These are phyloP conservation scores for Anagrus nilaparvatae DNA, from an alignment of 1,140 invertebrate species.

Conservation along the genomic window DNA sequence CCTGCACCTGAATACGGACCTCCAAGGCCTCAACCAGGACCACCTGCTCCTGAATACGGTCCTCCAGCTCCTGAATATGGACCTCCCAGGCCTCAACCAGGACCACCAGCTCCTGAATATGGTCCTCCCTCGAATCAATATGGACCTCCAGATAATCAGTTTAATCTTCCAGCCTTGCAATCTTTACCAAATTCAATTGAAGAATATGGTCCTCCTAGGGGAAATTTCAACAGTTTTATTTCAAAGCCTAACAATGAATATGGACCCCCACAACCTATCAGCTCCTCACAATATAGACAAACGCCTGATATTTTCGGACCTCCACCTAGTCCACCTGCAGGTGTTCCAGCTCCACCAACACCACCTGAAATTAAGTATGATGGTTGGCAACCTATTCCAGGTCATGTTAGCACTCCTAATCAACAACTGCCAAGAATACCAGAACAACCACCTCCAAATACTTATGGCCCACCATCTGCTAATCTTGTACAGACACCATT, in stretches of 20 bases:
- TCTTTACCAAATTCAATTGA: no score
- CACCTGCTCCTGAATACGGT: conserved; percentile 5
- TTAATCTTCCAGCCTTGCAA: no score
- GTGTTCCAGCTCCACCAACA: conserved; percentile 59
- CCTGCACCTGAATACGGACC: conserved; percentile 4
- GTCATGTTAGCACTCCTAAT: conserved; percentile 31
- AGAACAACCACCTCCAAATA: conserved; percentile 9
- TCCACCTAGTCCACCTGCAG: conserved; percentile 49
- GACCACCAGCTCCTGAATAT: conserved; percentile 16
- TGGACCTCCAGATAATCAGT: conserved; percentile 27
- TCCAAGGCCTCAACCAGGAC: no score
- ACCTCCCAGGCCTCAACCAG: conserved; percentile 3
- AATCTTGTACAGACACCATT: no score
- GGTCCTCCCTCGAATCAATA: conserved; percentile 29
- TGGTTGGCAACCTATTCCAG: conserved; percentile 73
- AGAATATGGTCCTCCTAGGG: conserved; percentile 34
- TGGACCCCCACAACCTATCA: conserved; percentile 35
- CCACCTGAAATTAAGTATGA: conserved; percentile 68
- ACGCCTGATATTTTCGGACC: conserved; percentile 42
- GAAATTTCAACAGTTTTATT: no score
- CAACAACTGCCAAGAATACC: neutral
- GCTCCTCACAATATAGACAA: conserved; percentile 21
- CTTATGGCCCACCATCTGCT: conserved; percentile 10
- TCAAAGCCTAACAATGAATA: conserved; percentile 37
- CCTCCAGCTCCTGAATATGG: conserved; percentile 8